Evolutionary conservation across 2,888 invertebrate species (phyloP), one percentile per base, ranked within the genome.

Genomic region (Phania funesta): DNA sequence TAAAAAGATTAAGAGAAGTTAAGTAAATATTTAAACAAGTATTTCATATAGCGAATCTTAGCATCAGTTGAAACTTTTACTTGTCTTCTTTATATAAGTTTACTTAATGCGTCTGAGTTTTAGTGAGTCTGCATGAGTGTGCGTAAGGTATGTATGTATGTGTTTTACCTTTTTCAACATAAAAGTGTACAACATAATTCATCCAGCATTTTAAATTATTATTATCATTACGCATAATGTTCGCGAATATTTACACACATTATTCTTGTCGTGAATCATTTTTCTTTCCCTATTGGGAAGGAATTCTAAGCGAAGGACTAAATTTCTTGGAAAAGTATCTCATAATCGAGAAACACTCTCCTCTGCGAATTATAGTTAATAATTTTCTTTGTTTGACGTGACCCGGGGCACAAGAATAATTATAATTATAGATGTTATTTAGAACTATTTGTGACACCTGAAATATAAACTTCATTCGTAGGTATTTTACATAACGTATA

Each of bases 221-320:
- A 79, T 81, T 84, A 84, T 82, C 82, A 82, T 78, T 82, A 78
- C 78, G 78, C 82, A 75, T 82, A 78, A 82, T 82, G 82, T 82
- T 78, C 70, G 82, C 74, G 82, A 75, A 75, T 78, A 78, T 82
- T 77, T 74, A 54, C 64, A 78, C 74, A 75, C 74, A 78, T 82
- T 56, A 78, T 78, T 78, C 78, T 78, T 74, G 52, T 73, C 58
- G 26, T 41, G 46, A n/a, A n/a, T n/a, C 56, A 67, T 29, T 38
- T 32, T 26, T 48, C 22, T 54, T 29, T 50, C 1, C 1, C n/a
- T n/a, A 32, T 13, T 11, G 78, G 71, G 56, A 65, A 65, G 26
- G 48, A 26, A 8, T 2, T 11, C 62, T 13, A 20, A 46, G n/a
- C 2, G 16, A 56, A 22, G 20, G n/a, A n/a, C n/a, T n/a, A n/a